phyloP scores from a whole-genome alignment of 2,888 invertebrate genomes.

The Chymomyza fuscimana region DNA sequence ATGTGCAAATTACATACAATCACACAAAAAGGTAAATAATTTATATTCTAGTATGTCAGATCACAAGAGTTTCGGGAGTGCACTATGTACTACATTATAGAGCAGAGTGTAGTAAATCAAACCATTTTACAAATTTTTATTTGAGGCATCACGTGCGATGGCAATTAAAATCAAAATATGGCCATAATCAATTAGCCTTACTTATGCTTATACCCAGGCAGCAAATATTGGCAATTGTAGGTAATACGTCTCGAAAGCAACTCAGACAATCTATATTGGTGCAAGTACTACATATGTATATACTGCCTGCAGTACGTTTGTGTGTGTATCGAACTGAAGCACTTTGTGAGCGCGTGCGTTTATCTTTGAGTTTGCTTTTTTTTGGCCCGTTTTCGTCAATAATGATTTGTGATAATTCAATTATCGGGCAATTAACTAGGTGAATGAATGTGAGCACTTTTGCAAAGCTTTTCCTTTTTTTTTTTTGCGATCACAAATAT shows the following conservation, averaged over 20 bases:
- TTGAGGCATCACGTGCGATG: constrained; percentile 19
- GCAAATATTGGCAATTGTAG: not conserved
- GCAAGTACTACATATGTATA: not conserved
- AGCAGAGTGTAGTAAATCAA: constrained; percentile 26
- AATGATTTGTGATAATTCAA: constrained; percentile 66
- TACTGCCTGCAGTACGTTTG: constrained; percentile 23
- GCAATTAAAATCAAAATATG: constrained; percentile 40
- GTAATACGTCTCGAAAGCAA: not conserved
- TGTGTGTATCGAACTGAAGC: constrained; percentile 19
- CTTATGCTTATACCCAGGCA: not conserved
- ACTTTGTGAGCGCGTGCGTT: constrained; percentile 54
- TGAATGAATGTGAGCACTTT: constrained; percentile 23
- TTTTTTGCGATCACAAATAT: not conserved
- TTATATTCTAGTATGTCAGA: not conserved
- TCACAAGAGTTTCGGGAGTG: too few relatives aligned
- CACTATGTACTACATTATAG: not conserved
- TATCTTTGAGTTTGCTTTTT: constrained; percentile 13
- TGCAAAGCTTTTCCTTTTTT: constrained; percentile 20
- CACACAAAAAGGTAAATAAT: not conserved
- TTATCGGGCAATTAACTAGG: constrained; percentile 64
- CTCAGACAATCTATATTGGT: not conserved
- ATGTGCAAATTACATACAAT: constrained; percentile 9
- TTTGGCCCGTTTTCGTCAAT: constrained; percentile 36
- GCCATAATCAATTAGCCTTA: constrained; percentile 18
- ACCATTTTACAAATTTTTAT: not conserved